phyloP scores from a whole-genome alignment of 1,140 invertebrate genomes.

The Micrasema longulum region DNA sequence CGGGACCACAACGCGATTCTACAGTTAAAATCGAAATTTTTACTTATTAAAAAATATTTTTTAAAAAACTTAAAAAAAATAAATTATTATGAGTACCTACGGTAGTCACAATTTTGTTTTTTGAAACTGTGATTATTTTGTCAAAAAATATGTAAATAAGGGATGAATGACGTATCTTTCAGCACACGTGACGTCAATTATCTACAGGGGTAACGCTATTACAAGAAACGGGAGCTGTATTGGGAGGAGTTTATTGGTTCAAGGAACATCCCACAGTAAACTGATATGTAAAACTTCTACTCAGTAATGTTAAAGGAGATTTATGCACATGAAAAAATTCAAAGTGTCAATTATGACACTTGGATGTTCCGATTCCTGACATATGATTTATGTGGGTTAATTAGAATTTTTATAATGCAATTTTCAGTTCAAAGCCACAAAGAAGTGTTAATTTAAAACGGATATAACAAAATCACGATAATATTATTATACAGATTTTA shows the following conservation, averaged over 20 bases:
- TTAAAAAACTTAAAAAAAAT: too few relatives aligned
- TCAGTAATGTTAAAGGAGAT: conserved; percentile 18
- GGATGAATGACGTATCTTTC: conserved; percentile 22
- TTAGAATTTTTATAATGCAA: neutral
- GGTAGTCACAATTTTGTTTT: too few relatives aligned
- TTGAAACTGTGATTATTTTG: too few relatives aligned
- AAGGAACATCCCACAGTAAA: neutral
- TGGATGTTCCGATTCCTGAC: neutral
- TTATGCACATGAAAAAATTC: conserved; percentile 30
- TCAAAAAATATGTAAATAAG: too few relatives aligned
- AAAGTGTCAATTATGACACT: conserved; percentile 20
- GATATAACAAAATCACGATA: neutral
- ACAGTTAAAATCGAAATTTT: too few relatives aligned
- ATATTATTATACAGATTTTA: too few relatives aligned
- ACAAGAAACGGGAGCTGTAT: conserved; percentile 22
- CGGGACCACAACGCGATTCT: too few relatives aligned
- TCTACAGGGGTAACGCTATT: neutral
- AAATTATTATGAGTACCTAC: too few relatives aligned
- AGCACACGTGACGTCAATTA: conserved; percentile 40
- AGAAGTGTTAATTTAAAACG: neutral
- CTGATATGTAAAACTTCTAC: conserved; percentile 37
- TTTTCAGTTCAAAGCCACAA: neutral
- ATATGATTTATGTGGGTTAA: conserved; percentile 17
- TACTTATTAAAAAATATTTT: too few relatives aligned
- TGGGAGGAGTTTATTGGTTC: neutral